phyloP scores from a whole-genome alignment of 1,140 invertebrate species.

The Macrotrachela quadricornifera region DNA sequence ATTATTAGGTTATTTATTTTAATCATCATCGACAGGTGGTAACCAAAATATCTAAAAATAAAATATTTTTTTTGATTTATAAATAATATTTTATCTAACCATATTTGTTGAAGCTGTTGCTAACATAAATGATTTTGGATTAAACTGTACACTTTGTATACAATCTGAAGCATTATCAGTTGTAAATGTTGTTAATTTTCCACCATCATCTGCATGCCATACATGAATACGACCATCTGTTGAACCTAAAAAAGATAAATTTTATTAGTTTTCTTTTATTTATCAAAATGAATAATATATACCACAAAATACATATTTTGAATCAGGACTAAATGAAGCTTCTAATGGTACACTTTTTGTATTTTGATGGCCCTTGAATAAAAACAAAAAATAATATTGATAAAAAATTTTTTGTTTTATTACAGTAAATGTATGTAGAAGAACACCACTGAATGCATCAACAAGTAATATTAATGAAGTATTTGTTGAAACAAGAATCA shows the following conservation, averaged over 20 bases:
- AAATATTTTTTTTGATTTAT: too few species aligned
- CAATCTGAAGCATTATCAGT: conserved; percentile 67
- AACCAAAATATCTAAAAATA: too few species aligned
- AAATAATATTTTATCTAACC: conserved; percentile 30
- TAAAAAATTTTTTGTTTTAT: neutral
- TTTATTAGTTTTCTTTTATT: too few species aligned
- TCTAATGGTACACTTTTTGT: conserved; percentile 15
- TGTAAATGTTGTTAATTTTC: too few species aligned
- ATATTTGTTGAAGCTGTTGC: conserved; percentile 89
- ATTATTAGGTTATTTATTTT: too few species aligned
- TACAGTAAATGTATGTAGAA: too few species aligned
- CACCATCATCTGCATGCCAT: neutral
- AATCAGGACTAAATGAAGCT: conserved; percentile 50
- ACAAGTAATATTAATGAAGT: conserved; percentile 75
- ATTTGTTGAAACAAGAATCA: conserved; percentile 94
- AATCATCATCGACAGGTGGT: too few species aligned
- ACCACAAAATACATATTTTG: conserved; percentile 31
- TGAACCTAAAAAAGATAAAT: conserved; percentile 13
- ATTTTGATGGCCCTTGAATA: neutral
- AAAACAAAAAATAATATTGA: neutral
- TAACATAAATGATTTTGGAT: conserved; percentile 95
- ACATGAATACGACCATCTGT: conserved; percentile 7
- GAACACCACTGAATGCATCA: conserved; percentile 89
- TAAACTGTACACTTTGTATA: conserved; percentile 94
- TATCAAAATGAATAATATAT: too few species aligned